phyloP scores from a whole-genome alignment of 2,797 vertebrate species.

The Pseudocheirus occidentalis region DNA sequence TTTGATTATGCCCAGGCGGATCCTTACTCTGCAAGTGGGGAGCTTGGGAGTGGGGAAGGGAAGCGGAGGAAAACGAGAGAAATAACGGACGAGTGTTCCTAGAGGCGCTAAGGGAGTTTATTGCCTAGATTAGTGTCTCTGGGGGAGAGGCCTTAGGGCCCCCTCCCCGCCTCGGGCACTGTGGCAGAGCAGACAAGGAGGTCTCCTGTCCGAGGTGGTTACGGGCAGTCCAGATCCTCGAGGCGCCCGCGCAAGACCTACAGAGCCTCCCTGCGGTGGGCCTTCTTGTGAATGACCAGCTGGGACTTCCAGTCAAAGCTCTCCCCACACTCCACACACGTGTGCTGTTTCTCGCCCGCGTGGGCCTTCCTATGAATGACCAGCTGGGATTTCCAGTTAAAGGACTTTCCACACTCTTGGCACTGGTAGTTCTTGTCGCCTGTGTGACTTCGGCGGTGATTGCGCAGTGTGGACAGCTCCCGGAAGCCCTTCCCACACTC shows the following conservation, averaged over 20 bases:
- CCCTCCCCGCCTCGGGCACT: neutral
- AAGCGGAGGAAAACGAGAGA: neutral
- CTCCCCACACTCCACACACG: constrained; percentile 73
- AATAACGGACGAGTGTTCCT: neutral
- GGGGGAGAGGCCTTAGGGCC: neutral
- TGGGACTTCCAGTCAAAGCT: constrained; percentile 82
- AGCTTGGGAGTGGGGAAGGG: neutral
- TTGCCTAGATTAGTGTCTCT: neutral
- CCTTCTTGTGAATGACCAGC: constrained; percentile 76
- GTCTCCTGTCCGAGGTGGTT: neutral
- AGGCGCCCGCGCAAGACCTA: neutral
- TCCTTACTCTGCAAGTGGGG: neutral
- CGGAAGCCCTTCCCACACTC: constrained; percentile 82
- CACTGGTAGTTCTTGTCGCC: constrained; percentile 76
- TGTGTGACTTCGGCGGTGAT: constrained; percentile 76
- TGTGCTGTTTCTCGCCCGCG: constrained; percentile 72
- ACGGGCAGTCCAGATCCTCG: too few species aligned
- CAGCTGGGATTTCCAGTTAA: constrained; percentile 82
- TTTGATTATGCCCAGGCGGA: neutral
- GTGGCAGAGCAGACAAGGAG: neutral
- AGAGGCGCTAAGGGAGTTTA: neutral
- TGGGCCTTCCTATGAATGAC: constrained; percentile 78
- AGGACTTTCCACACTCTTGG: constrained; percentile 73
- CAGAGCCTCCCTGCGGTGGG: constrained; percentile 37
- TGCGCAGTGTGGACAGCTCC: constrained; percentile 81